A percentile compares a stretch with the other conserved stretches of the same genome.
Conservation (phyloP, 2,113 vertebrate genomes). For the Platysternon megacephalum region DNA sequence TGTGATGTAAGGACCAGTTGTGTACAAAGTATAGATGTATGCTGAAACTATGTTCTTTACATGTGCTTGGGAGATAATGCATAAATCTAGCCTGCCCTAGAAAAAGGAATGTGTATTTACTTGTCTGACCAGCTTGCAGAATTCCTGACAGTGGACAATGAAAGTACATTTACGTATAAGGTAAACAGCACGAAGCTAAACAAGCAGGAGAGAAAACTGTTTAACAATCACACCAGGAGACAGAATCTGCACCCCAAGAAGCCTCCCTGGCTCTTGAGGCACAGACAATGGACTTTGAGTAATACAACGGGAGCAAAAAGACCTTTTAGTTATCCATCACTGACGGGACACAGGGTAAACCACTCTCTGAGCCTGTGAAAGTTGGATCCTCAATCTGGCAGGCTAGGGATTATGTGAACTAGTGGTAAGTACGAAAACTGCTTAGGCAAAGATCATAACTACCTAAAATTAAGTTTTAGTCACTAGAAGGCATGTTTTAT, state of each 20-base stretch:
- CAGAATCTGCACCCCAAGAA: not conserved
- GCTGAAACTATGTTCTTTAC: not conserved
- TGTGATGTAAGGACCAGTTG: not conserved
- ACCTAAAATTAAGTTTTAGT: not conserved
- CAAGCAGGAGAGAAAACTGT: not conserved
- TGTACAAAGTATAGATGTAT: not conserved
- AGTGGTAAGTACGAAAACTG: not conserved
- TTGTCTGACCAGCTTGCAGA: not conserved
- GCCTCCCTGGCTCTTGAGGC: not conserved
- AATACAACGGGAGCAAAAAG: not conserved
- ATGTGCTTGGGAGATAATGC: not conserved
- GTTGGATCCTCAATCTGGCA: not conserved
- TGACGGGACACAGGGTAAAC: not conserved
- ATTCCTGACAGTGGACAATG: not conserved
- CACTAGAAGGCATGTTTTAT: not conserved
- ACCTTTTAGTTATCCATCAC: not conserved
- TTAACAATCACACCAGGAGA: not conserved
- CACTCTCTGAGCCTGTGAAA: not conserved
- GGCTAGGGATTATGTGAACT: not conserved
- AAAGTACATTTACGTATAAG: too few relatives aligned
- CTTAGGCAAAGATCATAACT: not conserved
- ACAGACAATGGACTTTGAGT: not conserved
- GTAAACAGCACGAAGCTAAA: not conserved
- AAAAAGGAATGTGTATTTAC: not conserved
- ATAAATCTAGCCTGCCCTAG: not conserved